Evolutionary conservation across 2,113 vertebrate species (phyloP), one percentile per base, ranked within the genome.

Genomic region (Lota lota): DNA sequence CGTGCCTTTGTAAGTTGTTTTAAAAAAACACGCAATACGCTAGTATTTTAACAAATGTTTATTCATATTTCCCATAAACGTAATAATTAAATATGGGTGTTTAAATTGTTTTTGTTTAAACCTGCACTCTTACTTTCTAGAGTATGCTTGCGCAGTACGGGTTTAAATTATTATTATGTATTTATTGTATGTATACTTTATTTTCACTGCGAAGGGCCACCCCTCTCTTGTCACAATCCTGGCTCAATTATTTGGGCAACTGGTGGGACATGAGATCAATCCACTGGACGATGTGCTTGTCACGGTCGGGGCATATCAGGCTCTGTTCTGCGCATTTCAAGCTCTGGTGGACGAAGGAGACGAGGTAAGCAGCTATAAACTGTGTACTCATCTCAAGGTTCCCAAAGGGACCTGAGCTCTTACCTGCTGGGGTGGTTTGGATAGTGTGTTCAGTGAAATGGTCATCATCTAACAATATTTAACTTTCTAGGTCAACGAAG

Each of bases 271-370:
- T 73, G 92, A 95, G 6, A 79, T 98, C 1, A 88, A 97, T 75
- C 93, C 97, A 0, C 56, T 93, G 50, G 89, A 89, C 36, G 93
- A 98, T 0, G 85, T 99, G 79, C 82, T 99, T 82, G 94, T 98
- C 80, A 95, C 97, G 0, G 95, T 98, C 2, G 97, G 97, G 2
- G 97, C 94, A 0, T 98, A 97, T 28, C 93, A 95, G 66, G 94
- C 94, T 11, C 93, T 99, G 18, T 98, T 94, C 88, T 94, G 91
- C 72, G 88, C 94, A 16, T 96, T 97, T 84, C 96, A 99, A 81
- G 96, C 95, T 33, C 79, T 99, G 1, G 78, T 99, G 64, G 93
- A 97, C 1, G 89, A 95, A 75, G 96, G 94, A 0, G 95, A 99
- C 24, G 97, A 99, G 94, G 97, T 98, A 89, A 68, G 4, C 5